Conservation (phyloP, 2,888 invertebrate genomes). For the Drosophila peninsularis region DNA sequence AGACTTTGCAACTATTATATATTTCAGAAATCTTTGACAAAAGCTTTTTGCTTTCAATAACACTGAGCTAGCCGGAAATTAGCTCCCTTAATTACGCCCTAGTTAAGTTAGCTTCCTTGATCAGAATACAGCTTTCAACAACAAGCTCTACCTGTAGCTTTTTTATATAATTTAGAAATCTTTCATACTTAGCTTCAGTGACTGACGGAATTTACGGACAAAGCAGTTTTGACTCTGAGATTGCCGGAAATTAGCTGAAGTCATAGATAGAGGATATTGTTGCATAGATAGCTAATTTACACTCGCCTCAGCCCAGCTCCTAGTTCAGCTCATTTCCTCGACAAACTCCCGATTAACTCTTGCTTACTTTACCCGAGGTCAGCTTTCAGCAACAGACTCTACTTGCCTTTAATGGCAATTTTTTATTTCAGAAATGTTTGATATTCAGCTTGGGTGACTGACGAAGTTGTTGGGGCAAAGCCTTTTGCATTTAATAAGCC, state of each 20-base stretch:
- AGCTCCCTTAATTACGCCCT: no score
- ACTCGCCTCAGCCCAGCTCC: not conserved
- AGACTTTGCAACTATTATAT: no score
- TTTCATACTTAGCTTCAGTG: slow-evolving; percentile 35
- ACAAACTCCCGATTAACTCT: no score
- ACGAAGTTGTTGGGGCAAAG: slow-evolving; percentile 22
- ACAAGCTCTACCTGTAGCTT: slow-evolving; percentile 11
- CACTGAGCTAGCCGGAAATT: no score
- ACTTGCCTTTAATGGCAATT: not conserved
- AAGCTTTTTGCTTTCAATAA: no score
- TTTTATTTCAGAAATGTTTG: slow-evolving; percentile 23
- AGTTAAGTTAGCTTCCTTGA: no score
- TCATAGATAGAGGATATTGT: not conserved
- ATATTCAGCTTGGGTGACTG: slow-evolving; percentile 33
- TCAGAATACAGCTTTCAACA: slow-evolving; percentile 27
- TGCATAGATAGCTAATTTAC: not conserved
- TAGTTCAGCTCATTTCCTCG: not conserved
- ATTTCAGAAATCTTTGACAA: no score
- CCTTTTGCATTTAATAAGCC: slow-evolving; percentile 33
- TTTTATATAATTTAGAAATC: slow-evolving; percentile 13
- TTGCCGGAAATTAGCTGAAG: slow-evolving; percentile 15
- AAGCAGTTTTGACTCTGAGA: not conserved
- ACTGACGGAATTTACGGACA: slow-evolving; percentile 24
- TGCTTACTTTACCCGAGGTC: slow-evolving; percentile 18
- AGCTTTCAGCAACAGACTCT: slow-evolving; percentile 32